phyloP scores from a whole-genome alignment of 2,113 vertebrate genomes.

The Campylorhamphus procurvoides region DNA sequence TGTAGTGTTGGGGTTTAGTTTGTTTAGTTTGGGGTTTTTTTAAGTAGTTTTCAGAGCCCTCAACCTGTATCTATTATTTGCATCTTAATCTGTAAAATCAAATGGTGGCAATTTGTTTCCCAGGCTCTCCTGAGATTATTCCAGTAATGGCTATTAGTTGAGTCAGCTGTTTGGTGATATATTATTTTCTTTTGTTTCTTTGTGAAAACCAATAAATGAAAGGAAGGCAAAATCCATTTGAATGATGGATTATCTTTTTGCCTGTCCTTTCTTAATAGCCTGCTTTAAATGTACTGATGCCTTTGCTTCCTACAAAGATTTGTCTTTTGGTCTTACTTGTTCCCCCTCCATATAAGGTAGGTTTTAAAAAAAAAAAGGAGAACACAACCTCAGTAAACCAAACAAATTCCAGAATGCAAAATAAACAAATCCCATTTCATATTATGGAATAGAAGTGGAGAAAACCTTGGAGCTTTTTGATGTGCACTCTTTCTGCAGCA shows the following conservation, averaged over 20 bases:
- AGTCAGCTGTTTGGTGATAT: neutral
- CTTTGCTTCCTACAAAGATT: neutral
- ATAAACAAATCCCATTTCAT: neutral
- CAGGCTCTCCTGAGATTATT: neutral
- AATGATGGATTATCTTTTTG: neutral
- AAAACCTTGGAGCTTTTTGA: neutral
- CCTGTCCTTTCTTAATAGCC: neutral
- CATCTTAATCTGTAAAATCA: neutral
- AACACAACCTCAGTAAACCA: neutral
- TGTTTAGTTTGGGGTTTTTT: neutral
- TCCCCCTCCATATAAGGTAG: neutral
- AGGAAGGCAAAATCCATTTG: neutral
- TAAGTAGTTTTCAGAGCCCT: neutral
- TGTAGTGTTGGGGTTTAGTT: neutral
- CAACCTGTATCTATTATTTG: neutral
- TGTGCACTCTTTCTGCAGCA: neutral
- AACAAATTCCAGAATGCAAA: neutral
- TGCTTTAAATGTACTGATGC: neutral
- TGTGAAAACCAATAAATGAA: neutral
- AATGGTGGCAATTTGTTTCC: neutral
- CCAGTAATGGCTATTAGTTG: neutral
- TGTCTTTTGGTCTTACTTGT: neutral
- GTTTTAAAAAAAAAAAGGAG: neutral
- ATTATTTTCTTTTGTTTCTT: neutral
- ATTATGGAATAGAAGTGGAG: neutral